Percentiles rank a stretch among this genome's conserved stretches.
phyloP scores from a whole-genome alignment of 92 coral and sea anemone species.

The Zoanthus solanderi region DNA sequence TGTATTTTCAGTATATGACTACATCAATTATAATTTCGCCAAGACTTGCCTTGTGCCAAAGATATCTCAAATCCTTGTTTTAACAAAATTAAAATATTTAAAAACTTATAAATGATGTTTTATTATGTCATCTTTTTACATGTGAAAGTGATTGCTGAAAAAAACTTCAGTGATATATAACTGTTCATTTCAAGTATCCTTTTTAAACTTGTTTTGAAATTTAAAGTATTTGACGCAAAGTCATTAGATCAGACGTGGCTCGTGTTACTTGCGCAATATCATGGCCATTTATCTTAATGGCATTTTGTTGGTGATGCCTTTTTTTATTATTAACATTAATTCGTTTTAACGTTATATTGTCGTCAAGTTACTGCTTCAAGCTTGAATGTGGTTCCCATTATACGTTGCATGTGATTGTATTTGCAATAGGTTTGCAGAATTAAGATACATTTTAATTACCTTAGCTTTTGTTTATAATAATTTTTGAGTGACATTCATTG shows the following conservation, averaged over 20 bases:
- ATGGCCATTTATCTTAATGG: constrained; percentile 23
- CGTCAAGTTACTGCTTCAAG: not conserved
- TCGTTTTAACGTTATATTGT: not conserved
- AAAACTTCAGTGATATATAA: not conserved
- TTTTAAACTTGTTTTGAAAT: not conserved
- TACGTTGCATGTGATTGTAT: too few relatives aligned
- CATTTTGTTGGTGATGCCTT: not conserved
- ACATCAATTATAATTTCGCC: not conserved
- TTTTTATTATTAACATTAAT: not conserved
- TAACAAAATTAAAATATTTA: not conserved
- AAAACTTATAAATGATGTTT: not conserved
- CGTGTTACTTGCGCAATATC: constrained; percentile 31
- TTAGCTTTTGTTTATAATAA: too few relatives aligned
- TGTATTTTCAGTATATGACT: not conserved
- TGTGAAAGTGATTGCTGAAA: not conserved
- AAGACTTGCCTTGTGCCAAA: not conserved
- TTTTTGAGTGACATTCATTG: not conserved
- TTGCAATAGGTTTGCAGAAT: too few relatives aligned
- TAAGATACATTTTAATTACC: too few relatives aligned
- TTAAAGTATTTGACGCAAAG: not conserved
- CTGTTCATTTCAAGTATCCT: not conserved
- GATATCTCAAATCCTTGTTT: not conserved
- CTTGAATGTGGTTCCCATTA: too few relatives aligned
- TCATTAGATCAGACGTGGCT: not conserved
- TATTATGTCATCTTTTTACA: not conserved